Conservation (phyloP, 2,797 vertebrate species). For the Erithacus rubecula region DNA sequence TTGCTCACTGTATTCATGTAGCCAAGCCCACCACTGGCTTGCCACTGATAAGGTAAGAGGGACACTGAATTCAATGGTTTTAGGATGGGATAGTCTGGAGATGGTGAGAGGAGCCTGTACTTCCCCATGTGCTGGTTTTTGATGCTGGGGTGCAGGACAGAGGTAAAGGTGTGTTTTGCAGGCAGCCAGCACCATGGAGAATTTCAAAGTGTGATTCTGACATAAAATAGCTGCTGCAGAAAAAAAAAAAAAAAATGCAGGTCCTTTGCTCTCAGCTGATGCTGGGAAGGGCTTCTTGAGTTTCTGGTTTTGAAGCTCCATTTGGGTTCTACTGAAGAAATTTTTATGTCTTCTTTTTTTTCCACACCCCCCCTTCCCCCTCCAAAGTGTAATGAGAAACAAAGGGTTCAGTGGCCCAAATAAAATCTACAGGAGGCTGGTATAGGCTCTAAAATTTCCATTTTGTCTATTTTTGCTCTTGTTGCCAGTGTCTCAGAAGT, state of each 20-base stretch:
- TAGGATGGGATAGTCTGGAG: background rate
- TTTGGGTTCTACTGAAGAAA: background rate
- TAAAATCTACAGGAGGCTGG: background rate
- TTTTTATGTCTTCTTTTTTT: background rate
- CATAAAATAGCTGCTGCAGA: background rate
- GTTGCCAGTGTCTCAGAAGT: background rate
- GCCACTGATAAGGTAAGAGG: background rate
- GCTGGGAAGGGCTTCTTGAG: background rate
- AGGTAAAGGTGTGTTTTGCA: background rate
- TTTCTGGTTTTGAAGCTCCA: background rate
- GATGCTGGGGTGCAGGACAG: background rate
- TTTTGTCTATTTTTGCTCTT: background rate
- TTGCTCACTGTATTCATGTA: rapidly evolving
- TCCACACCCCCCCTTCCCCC: rapidly evolving
- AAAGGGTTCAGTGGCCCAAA: background rate
- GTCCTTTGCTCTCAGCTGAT: background rate
- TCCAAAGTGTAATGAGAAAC: background rate
- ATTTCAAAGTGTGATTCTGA: background rate
- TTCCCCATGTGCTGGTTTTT: background rate
- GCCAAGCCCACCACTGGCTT: background rate
- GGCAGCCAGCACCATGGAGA: rapidly evolving
- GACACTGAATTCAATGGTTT: rapidly evolving
- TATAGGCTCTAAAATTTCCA: background rate
- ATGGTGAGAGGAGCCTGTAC: background rate
- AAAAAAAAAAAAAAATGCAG: rapidly evolving